Evolutionary conservation across 1,140 invertebrate species (phyloP).

Genomic region (Heterodera carotae): DNA sequence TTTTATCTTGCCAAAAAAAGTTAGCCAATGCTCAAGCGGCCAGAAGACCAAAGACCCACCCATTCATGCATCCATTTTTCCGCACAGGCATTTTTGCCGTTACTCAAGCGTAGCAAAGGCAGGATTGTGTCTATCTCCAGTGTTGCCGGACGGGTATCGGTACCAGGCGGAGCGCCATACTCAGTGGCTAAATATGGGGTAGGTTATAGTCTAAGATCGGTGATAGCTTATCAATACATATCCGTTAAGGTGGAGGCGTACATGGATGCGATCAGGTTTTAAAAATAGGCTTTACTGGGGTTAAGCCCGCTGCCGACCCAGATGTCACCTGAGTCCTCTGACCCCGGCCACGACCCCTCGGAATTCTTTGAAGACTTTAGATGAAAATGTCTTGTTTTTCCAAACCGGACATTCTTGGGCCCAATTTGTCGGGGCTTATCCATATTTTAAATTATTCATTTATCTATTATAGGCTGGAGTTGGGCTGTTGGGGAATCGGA

Average conservation of each 20-base stretch:
- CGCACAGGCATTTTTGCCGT: slow-evolving; percentile 52
- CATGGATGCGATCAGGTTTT: slow-evolving; percentile 51
- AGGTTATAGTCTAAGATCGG: no score
- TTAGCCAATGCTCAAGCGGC: no score
- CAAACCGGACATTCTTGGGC: no score
- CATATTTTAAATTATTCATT: not conserved
- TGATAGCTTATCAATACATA: not conserved
- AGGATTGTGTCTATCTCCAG: slow-evolving; percentile 58
- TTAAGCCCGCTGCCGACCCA: no score
- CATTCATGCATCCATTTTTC: not conserved
- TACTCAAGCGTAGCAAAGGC: slow-evolving; percentile 53
- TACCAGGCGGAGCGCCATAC: slow-evolving; percentile 47
- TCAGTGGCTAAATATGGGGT: slow-evolving; percentile 54
- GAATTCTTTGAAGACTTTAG: no score
- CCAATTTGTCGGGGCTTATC: no score
- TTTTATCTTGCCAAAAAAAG: no score
- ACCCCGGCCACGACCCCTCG: no score
- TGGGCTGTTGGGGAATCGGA: slow-evolving; percentile 46
- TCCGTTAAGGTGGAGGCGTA: slow-evolving; percentile 47
- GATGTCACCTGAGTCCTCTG: no score
- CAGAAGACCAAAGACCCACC: no score
- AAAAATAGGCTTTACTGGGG: no score
- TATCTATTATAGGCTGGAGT: slow-evolving; percentile 46
- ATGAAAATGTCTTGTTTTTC: no score
- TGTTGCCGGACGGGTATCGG: slow-evolving; percentile 50